Percentiles rank a stretch among this genome's conserved stretches.
These are phyloP conservation scores for Diceros bicornis DNA, from an alignment of 2,797 vertebrate genomes.

Conservation along the genomic window DNA sequence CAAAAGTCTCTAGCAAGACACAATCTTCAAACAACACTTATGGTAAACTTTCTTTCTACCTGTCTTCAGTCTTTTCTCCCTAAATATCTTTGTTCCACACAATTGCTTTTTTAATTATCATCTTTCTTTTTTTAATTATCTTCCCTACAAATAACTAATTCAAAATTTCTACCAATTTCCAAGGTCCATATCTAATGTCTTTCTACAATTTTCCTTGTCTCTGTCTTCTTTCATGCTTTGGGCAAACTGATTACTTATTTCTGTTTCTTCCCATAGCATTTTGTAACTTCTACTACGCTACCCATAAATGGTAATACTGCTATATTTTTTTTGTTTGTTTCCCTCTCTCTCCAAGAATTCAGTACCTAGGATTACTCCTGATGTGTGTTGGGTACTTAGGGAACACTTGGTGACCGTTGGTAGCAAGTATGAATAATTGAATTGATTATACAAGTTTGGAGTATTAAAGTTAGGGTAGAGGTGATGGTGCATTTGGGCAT, in stretches of 20 bases:
- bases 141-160: neutral
- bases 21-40: neutral
- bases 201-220: neutral
- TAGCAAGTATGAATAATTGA: neutral
- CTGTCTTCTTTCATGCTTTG: neutral
- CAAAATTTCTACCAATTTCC: neutral
- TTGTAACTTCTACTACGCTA: neutral
- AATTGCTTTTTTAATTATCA: neutral
- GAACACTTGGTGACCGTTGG: neutral
- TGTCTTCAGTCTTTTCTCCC: neutral
- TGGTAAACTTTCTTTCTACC: neutral
- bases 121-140: neutral
- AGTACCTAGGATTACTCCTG: neutral
- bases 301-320: neutral
- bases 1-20: neutral
- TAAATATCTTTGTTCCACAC: neutral
- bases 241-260: neutral
- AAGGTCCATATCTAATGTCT: neutral
- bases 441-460: neutral
- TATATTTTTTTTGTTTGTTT: neutral
- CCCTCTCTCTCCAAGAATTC: neutral
- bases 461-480: neutral
- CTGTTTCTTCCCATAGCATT: neutral
- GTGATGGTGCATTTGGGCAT: neutral
- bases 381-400: neutral